Conservation (phyloP, 2,113 vertebrate genomes). For the Macheiramphus alcinus region DNA sequence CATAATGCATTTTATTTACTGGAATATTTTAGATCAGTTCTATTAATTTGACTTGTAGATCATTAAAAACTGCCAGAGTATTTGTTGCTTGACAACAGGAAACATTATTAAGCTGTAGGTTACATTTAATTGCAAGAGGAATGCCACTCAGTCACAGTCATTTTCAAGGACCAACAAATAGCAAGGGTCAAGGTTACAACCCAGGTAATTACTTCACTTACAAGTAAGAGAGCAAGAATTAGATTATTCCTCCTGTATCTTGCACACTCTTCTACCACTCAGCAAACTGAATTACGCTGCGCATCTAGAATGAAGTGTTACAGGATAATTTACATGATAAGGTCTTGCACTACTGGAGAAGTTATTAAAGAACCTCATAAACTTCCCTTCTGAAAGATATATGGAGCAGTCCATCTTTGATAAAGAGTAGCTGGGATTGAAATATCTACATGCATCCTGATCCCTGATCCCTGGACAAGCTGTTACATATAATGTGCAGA, state of each 20-base stretch:
- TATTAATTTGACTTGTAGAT: background rate
- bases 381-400: slow-evolving; percentile 58
- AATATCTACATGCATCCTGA: slow-evolving; percentile 44
- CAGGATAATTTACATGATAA: slow-evolving; percentile 54
- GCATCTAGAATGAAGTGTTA: slow-evolving; percentile 35
- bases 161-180: slow-evolving; percentile 22
- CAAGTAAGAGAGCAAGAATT: background rate
- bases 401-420: slow-evolving; percentile 49
- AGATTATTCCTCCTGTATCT: background rate
- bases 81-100: background rate
- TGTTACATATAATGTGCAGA: slow-evolving; percentile 41
- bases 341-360: slow-evolving; percentile 36
- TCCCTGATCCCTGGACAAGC: slow-evolving; percentile 46
- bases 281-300: background rate
- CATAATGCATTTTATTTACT: background rate
- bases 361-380: slow-evolving; percentile 66
- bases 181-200: slow-evolving; percentile 11
- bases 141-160: background rate
- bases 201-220: slow-evolving; percentile 23
- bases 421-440: slow-evolving; percentile 11
- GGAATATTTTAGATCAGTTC: slow-evolving; percentile 1
- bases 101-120: background rate
- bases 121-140: slow-evolving; percentile 3
- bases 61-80: background rate
- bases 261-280: background rate